Evolutionary conservation across 2,113 vertebrate species (phyloP).

Genomic region (Otolemur garnettii): DNA sequence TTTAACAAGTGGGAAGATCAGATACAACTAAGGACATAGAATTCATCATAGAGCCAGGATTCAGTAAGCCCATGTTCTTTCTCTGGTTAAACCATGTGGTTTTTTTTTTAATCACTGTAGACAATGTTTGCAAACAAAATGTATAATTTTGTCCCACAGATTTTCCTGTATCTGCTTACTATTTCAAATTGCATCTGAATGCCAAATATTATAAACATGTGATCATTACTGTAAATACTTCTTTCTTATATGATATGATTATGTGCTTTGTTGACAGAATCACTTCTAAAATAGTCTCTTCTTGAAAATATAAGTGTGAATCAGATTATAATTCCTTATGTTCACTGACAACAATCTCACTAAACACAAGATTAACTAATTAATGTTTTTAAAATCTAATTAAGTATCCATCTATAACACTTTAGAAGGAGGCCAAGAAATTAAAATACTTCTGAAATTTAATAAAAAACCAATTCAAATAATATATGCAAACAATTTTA

Average conservation of each 20-base stretch:
- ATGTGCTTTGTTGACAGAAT: not conserved
- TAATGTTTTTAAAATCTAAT: slow-evolving; percentile 39
- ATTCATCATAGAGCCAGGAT: not conserved
- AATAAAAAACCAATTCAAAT: slow-evolving; percentile 23
- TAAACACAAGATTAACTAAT: not conserved
- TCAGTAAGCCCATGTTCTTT: not conserved
- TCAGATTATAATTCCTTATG: not conserved
- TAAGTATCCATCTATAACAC: slow-evolving; percentile 18
- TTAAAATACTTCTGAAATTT: slow-evolving; percentile 35
- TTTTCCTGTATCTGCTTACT: not conserved
- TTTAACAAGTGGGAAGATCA: not conserved
- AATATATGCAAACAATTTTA: slow-evolving; percentile 4
- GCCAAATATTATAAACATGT: not conserved
- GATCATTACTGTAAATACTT: not conserved
- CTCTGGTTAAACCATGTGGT: not conserved
- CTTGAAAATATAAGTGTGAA: not conserved
- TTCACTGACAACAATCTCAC: not conserved
- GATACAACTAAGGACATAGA: not conserved
- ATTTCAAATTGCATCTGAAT: not conserved
- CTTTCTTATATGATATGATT: not conserved
- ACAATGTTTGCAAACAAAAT: not conserved
- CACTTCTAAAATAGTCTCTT: not conserved
- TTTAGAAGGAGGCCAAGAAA: not conserved
- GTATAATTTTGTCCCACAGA: not conserved
- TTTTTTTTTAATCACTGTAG: not conserved